Conservation (phyloP, 1,140 invertebrate genomes). For the Ceratosolen fusciceps region DNA sequence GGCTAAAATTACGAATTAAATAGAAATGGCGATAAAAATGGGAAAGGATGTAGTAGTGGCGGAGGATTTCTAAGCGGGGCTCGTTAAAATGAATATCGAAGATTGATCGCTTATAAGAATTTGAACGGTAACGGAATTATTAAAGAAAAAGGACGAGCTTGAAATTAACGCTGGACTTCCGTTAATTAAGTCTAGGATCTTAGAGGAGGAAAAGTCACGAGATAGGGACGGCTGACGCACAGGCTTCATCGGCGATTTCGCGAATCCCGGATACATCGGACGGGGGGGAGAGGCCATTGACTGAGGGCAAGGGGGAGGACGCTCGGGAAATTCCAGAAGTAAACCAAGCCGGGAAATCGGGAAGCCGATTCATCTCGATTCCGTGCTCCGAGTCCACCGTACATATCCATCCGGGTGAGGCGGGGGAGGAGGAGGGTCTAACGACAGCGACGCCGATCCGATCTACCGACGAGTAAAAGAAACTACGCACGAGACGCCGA, state of each 20-base stretch:
- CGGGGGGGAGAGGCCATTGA: background rate
- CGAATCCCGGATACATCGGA: background rate
- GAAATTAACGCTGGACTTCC: background rate
- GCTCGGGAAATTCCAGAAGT: background rate
- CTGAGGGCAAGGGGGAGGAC: background rate
- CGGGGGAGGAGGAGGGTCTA: too few species aligned
- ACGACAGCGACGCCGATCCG: constrained; percentile 22
- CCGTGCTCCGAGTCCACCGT: constrained; percentile 1
- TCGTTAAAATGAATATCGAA: background rate
- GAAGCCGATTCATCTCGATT: constrained; percentile 10
- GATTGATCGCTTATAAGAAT: background rate
- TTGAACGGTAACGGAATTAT: background rate
- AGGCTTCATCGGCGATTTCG: background rate
- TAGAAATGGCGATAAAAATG: background rate
- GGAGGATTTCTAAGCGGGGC: background rate
- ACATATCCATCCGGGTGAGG: background rate
- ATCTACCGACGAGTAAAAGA: constrained; percentile 6
- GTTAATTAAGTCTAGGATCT: background rate
- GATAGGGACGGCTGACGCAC: background rate
- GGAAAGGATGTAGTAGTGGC: background rate
- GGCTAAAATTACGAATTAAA: background rate
- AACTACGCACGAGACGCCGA: background rate
- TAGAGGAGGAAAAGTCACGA: background rate
- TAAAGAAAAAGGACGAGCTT: background rate
- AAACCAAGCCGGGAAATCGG: background rate